phyloP scores from a whole-genome alignment of 1,140 invertebrate species.

The Calliphora vicina region DNA sequence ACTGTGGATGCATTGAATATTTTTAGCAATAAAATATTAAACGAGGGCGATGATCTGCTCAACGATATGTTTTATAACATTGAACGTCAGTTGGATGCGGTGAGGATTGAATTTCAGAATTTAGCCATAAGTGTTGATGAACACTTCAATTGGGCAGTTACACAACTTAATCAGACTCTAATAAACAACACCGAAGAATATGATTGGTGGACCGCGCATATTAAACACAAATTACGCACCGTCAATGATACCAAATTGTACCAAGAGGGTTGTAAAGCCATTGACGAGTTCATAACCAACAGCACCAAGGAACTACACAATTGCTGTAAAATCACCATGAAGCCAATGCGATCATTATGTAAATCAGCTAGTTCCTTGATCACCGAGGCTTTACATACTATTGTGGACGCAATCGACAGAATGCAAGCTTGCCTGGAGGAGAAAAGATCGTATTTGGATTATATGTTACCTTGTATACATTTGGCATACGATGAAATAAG shows the following conservation, averaged over 20 bases:
- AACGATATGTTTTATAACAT: neutral
- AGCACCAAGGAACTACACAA: slow-evolving; percentile 39
- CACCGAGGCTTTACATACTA: slow-evolving; percentile 29
- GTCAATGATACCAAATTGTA: slow-evolving; percentile 35
- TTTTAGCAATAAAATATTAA: neutral
- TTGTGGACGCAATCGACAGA: slow-evolving; percentile 39
- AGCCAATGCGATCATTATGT: slow-evolving; percentile 41
- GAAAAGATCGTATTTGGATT: slow-evolving; percentile 35
- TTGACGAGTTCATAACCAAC: slow-evolving; percentile 41
- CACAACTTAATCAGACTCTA: slow-evolving; percentile 40
- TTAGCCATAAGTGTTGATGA: slow-evolving; percentile 37
- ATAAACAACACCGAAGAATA: slow-evolving; percentile 35
- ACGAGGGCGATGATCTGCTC: neutral
- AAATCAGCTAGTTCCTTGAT: slow-evolving; percentile 36
- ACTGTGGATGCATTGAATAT: neutral
- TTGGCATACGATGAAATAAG: slow-evolving; percentile 38
- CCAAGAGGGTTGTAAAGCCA: slow-evolving; percentile 36
- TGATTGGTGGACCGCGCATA: slow-evolving; percentile 35
- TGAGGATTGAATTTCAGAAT: slow-evolving; percentile 15
- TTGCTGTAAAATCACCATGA: slow-evolving; percentile 46
- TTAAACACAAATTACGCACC: slow-evolving; percentile 25
- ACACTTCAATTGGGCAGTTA: slow-evolving; percentile 24
- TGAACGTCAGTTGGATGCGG: neutral
- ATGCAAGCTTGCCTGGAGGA: slow-evolving; percentile 43
- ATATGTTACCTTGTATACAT: slow-evolving; percentile 38